These are phyloP conservation scores for Macrotus californicus DNA, from an alignment of 2,113 vertebrate genomes.

Conservation along the genomic window DNA sequence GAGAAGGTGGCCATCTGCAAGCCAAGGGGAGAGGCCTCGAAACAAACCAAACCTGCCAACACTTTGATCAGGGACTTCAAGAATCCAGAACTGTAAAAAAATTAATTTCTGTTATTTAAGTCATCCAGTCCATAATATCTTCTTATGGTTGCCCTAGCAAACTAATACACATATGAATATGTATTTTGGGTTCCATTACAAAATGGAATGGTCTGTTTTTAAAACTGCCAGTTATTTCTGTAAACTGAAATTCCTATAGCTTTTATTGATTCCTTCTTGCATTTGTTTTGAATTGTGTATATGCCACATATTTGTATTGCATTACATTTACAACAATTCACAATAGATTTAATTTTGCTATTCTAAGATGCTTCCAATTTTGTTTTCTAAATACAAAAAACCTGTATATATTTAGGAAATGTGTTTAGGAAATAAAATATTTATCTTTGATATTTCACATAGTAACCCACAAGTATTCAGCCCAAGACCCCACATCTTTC, in stretches of 20 bases:
- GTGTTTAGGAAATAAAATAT: background rate
- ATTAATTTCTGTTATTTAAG: background rate
- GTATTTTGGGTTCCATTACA: background rate
- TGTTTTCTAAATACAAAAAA: background rate
- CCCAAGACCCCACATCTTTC: background rate
- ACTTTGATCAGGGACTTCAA: background rate
- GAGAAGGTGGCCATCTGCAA: background rate
- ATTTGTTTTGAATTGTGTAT: background rate
- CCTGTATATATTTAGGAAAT: background rate
- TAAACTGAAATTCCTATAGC: background rate
- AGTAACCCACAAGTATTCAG: background rate
- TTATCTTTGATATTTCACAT: conserved; percentile 17
- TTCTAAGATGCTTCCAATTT: conserved; percentile 14
- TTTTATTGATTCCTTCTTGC: background rate
- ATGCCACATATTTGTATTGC: background rate
- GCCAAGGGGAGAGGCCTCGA: background rate
- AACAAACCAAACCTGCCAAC: background rate
- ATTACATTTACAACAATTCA: background rate
- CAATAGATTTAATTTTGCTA: conserved; percentile 1
- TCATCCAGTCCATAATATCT: background rate
- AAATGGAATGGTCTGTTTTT: background rate
- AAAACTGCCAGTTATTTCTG: background rate
- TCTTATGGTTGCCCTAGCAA: background rate
- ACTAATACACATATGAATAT: background rate
- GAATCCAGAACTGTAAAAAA: background rate